A percentile compares a stretch with the other conserved stretches of the same genome.
phyloP scores from a whole-genome alignment of 2,888 invertebrate genomes.

The Drosophila paranaensis region DNA sequence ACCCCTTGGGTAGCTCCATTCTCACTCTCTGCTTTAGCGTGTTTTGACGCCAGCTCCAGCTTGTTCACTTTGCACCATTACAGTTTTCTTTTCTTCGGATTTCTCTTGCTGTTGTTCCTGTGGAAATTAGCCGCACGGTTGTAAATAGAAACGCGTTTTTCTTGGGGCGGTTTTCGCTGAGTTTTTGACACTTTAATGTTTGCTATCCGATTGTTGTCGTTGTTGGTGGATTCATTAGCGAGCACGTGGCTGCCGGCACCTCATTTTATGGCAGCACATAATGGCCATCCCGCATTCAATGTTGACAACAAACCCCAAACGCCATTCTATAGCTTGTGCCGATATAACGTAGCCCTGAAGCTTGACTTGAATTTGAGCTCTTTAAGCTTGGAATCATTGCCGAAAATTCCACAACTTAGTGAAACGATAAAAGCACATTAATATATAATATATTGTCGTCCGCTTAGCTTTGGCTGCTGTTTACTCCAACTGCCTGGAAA shows the following conservation, averaged over 20 bases:
- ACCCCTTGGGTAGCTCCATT: neutral
- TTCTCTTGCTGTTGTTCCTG: conserved; percentile 19
- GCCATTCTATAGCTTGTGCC: conserved; percentile 51
- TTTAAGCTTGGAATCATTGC: conserved; percentile 1
- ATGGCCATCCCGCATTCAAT: conserved; percentile 33
- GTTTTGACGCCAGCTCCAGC: conserved; percentile 47
- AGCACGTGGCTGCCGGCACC: conserved; percentile 49
- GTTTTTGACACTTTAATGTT: conserved; percentile 66
- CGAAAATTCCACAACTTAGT: neutral
- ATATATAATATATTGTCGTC: neutral
- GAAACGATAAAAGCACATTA: neutral
- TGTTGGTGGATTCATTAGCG: conserved; percentile 47
- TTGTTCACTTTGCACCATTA: conserved; percentile 42
- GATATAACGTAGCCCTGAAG: conserved; percentile 54
- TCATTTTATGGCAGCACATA: conserved; percentile 63
- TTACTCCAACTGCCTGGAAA: neutral
- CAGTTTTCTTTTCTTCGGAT: conserved; percentile 35
- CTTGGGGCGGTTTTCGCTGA: conserved; percentile 48
- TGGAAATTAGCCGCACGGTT: conserved; percentile 66
- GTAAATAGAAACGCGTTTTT: conserved; percentile 60
- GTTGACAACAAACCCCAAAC: conserved; percentile 5
- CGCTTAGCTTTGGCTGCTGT: neutral
- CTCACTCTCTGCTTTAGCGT: conserved; percentile 25
- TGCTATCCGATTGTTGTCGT: conserved; percentile 25
- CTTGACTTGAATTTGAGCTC: conserved; percentile 18